Evolutionary conservation across 2,113 vertebrate genomes (phyloP), one percentile per base, ranked within the genome.

Genomic region (Paramormyrops kingsleyae): DNA sequence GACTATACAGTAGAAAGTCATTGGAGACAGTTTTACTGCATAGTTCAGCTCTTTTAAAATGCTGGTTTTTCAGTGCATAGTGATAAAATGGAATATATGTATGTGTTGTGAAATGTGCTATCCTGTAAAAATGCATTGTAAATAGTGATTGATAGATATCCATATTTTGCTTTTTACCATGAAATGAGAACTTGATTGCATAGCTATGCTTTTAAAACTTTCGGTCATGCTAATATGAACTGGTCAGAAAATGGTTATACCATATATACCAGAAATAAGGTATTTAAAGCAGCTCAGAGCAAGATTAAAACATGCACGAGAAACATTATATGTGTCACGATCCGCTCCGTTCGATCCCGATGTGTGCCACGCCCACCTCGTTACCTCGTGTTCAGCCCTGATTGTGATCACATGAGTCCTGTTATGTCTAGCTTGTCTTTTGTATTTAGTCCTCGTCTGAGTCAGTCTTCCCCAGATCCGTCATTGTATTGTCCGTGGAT

Each of bases 1-100:
- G 87, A 24, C 42, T 39, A 46, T 83, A 42, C 42, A 13, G 87
- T 66, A 90, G 24, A 87, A 91, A 70, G 62, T 70, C n/a, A 70
- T 4, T 70, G 62, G 8, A 27, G 24, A 66, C 24, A 66, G 62
- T 66, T 66, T 70, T 70, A 31, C 62, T 70, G 62, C n/a, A 70
- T 31, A 13, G 62, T 12, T 70, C 62, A 27, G 62, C n/a, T 70
- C n/a, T 70, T 70, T 31, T 70, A 70, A 70, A 31, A 62, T 62
- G 6, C 56, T 62, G 56, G 6, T 62, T 62, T 62, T 62, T 62
- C 56, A 70, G 62, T 70, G 62, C n/a, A 70, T 70, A 70, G 62
- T 70, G n/a, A 70, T 70, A 66, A 27, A 27, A 70, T 31, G 62
- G 56, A 62, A 62, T 56, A 62, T n/a, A n/a, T 62, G 24, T 62